Conservation (phyloP, 1,140 invertebrate species). For the Portunus trituberculatus region DNA sequence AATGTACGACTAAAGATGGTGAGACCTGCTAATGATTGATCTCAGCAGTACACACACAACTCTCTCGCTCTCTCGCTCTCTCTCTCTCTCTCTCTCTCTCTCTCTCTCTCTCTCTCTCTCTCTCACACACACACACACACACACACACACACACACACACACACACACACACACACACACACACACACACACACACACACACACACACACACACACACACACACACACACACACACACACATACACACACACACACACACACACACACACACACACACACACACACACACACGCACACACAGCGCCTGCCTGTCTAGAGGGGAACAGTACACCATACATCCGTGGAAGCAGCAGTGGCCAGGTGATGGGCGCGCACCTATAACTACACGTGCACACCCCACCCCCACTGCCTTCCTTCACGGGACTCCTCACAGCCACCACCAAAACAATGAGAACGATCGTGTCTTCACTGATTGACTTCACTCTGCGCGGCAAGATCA, state of each 20-base stretch:
- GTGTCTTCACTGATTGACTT: too few species aligned
- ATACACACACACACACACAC: background rate
- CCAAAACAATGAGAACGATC: too few species aligned
- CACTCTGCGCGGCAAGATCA: too few species aligned
- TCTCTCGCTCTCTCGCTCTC: background rate
- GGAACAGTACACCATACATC: too few species aligned
- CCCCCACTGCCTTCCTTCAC: too few species aligned
- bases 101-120: background rate
- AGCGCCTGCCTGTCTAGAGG: too few species aligned
- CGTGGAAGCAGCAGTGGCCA: too few species aligned
- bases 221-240: slow-evolving; percentile 26
- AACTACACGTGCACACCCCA: too few species aligned
- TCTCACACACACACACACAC: background rate
- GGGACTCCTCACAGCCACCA: too few species aligned
- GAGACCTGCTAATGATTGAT: too few species aligned
- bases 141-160: background rate
- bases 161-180: slow-evolving; percentile 24
- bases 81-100: background rate
- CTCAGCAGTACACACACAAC: background rate
- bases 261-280: background rate
- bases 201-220: slow-evolving; percentile 37
- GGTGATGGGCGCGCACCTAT: too few species aligned
- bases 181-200: background rate
- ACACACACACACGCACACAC: background rate
- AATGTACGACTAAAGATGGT: too few species aligned